Evolutionary conservation across 92 coral and sea anemone genomes (phyloP).

Genomic region (Galaxea fascicularis): DNA sequence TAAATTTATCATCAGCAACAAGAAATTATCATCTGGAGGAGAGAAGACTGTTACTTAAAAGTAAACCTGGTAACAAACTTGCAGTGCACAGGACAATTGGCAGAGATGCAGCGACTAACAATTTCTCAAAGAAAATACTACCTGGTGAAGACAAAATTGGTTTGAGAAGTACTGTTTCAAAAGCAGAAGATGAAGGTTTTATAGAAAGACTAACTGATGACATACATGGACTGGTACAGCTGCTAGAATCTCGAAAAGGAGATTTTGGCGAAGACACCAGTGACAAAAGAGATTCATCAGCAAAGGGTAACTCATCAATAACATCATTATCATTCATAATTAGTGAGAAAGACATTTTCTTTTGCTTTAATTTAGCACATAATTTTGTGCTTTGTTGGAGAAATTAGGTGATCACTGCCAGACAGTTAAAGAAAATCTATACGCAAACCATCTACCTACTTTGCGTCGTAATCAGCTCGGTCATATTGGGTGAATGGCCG

Average conservation of each 20-base stretch:
- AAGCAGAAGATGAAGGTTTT: background rate
- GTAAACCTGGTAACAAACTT: background rate
- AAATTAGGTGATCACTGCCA: too few relatives aligned
- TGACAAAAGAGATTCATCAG: background rate
- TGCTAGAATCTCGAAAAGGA: conserved; percentile 2
- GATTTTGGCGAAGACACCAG: background rate
- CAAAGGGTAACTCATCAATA: background rate
- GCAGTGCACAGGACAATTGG: background rate
- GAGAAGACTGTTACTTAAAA: background rate
- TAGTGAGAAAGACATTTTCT: too few relatives aligned
- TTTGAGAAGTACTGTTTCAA: background rate
- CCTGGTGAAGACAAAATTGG: background rate
- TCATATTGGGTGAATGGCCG: too few relatives aligned
- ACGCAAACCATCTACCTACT: too few relatives aligned
- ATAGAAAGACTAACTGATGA: background rate
- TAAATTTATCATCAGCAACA: background rate
- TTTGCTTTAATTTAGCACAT: too few relatives aligned
- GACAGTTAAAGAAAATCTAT: too few relatives aligned
- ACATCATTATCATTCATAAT: background rate
- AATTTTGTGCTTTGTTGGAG: too few relatives aligned
- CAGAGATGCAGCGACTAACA: background rate
- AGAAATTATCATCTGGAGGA: background rate
- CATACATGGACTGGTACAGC: background rate
- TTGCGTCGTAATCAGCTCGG: too few relatives aligned
- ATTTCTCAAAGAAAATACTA: background rate